Conservation (phyloP, 2,888 invertebrate genomes). For the Choristoneura rosaceana region DNA sequence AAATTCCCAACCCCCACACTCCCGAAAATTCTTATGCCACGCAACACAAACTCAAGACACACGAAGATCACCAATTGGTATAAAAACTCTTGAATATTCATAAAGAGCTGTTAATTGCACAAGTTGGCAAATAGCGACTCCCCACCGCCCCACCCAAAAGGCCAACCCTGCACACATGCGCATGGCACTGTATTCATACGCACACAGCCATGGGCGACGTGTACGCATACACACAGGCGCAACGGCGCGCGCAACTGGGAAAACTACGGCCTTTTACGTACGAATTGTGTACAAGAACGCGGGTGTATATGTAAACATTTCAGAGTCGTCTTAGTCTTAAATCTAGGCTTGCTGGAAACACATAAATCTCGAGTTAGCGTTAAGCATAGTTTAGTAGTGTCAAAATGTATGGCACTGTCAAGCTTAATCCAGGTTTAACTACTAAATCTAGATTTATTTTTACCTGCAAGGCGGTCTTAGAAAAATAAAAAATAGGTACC, state of each 20-base stretch:
- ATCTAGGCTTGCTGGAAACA: background rate
- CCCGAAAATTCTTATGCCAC: background rate
- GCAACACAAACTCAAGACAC: constrained; percentile 24
- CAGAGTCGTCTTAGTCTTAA: constrained; percentile 46
- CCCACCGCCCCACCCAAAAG: constrained; percentile 68
- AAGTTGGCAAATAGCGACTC: constrained; percentile 79
- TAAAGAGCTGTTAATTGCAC: constrained; percentile 85
- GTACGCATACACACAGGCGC: constrained; percentile 58
- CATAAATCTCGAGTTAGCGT: too few relatives aligned
- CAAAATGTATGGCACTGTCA: too few relatives aligned
- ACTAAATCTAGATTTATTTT: too few relatives aligned
- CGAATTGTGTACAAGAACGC: constrained; percentile 81
- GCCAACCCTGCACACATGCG: constrained; percentile 63
- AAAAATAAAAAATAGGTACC: too few relatives aligned
- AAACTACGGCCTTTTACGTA: constrained; percentile 83
- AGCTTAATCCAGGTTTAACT: too few relatives aligned
- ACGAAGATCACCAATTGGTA: constrained; percentile 71
- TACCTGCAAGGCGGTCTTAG: too few relatives aligned
- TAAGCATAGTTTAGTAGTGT: too few relatives aligned
- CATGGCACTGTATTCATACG: constrained; percentile 31
- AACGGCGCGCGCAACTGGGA: constrained; percentile 81
- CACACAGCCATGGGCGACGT: constrained; percentile 49
- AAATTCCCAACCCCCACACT: background rate
- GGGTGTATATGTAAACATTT: constrained; percentile 58
- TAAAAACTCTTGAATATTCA: constrained; percentile 83